Conservation (phyloP, 2,113 vertebrate species). For the Eira barbara region DNA sequence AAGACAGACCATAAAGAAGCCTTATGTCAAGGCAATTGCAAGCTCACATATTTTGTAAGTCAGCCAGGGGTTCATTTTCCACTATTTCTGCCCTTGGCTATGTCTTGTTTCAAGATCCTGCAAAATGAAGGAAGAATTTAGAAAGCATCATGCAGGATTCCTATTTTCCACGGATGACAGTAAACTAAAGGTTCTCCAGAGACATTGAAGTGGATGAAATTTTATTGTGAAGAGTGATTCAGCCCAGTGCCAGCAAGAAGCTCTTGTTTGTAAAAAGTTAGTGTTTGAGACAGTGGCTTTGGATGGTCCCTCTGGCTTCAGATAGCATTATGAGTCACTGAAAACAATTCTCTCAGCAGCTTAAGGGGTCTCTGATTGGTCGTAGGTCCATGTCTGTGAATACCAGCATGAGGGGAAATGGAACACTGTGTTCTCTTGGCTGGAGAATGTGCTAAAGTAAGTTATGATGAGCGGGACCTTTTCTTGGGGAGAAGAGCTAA, state of each 20-base stretch:
- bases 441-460: not conserved
- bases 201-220: not conserved
- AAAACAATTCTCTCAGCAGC: not conserved
- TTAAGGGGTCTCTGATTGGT: not conserved
- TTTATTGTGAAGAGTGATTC: not conserved
- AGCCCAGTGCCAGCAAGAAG: not conserved
- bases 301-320: not conserved
- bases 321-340: not conserved
- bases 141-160: not conserved
- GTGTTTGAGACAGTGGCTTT: not conserved
- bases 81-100: not conserved
- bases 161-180: conserved; percentile 2
- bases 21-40: not conserved
- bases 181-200: conserved; percentile 13
- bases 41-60: not conserved
- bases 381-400: not conserved
- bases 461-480: not conserved
- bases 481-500: not conserved
- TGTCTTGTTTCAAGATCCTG: conserved; percentile 34
- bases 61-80: not conserved
- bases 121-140: conserved; percentile 37
- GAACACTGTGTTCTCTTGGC: not conserved
- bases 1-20: conserved; percentile 53
- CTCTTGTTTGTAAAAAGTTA: conserved; percentile 2
- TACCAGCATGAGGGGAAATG: not conserved